Evolutionary conservation across 92 coral and sea anemone genomes (phyloP), one percentile per base, ranked within the genome.

Genomic region (Porites evermanni): DNA sequence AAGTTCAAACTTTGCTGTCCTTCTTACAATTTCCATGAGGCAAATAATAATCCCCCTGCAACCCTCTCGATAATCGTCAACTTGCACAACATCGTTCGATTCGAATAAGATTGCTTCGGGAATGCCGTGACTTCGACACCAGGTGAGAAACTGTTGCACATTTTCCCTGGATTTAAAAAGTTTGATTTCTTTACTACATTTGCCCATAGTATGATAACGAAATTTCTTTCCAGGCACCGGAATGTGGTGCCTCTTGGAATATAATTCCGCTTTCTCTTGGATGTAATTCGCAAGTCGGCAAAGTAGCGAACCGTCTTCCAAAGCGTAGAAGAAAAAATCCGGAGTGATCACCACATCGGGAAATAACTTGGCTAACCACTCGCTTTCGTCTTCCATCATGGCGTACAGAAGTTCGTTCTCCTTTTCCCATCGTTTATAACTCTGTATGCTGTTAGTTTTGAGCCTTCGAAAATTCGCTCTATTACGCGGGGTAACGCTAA

Each of bases 31-130:
- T 80, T 97, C 99, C 99, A 97, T 97, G 26, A 97, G 87, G 69
- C 99, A 97, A 51, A 97, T 97, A 72, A 97, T 96, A 18, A 97
- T 93, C 74, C 96, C 99, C 68, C 99, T 64, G 67, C 99, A 93
- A 6, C 99, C 99, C 67, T 97, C 98, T 53, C 99, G 77, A 67
- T 96, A 96, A 59, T 97, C 99, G 67, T 97, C 99, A 12, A 96
- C 99, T 71, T 93, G 91, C 26, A 97, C 99, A 2, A 95, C 98
- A 88, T 97, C 99, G 79, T 97, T 97, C 51, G 99, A 97, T 76
- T 97, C 99, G 81, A 97, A 97, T 82, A 97, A 88, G 18, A 97
- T 95, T 21, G 99, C 98, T 81, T 97, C 98, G 59, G 99, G 97
- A 75, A 97, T 90, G 23, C 92, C 94, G 59, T 95, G 95, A 67